A percentile compares a stretch with the other conserved stretches of the same genome.
Conservation (phyloP, 2,797 vertebrate species). For the Bufotes viridis region DNA sequence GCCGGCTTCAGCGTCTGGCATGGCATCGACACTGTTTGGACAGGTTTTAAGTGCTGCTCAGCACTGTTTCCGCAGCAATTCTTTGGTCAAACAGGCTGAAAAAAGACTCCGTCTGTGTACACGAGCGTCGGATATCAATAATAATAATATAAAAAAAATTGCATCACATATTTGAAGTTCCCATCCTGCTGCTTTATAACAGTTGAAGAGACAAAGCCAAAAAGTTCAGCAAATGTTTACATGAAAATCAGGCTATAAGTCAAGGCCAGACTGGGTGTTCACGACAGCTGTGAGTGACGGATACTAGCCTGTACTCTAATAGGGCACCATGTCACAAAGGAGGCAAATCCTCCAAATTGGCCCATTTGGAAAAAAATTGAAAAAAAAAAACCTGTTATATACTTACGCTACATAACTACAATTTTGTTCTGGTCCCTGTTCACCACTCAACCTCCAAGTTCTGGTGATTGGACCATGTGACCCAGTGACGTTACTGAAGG, state of each 20-base stretch:
- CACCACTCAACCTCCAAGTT: no score
- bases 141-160: no score
- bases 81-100: background rate
- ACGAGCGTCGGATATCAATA: background rate
- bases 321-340: no score
- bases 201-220: background rate
- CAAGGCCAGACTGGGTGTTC: background rate
- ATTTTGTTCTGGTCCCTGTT: no score
- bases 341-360: no score
- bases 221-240: background rate
- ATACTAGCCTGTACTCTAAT: no score
- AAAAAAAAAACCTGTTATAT: no score
- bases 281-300: background rate
- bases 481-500: no score
- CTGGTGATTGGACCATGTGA: no score
- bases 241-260: background rate
- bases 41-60: conserved; percentile 23
- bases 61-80: background rate
- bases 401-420: no score
- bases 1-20: background rate
- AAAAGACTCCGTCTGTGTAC: background rate
- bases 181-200: background rate
- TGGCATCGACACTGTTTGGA: conserved; percentile 45
- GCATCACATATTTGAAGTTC: background rate
- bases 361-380: no score